A percentile compares a stretch with the other conserved stretches of the same genome.
Evolutionary conservation across 2,888 invertebrate genomes (phyloP).

Genomic region (Prionchulus punctatus): DNA sequence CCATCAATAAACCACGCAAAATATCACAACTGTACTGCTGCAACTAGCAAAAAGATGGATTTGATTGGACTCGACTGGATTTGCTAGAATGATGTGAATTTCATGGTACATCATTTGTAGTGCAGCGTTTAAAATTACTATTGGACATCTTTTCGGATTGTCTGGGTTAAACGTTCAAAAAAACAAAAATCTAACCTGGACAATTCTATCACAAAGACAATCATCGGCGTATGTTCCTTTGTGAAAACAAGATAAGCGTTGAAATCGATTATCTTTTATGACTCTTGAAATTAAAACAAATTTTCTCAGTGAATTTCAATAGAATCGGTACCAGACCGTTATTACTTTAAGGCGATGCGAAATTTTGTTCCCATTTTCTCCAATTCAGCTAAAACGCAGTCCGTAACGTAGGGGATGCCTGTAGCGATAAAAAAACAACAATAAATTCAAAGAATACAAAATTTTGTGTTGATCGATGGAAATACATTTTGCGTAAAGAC

Average conservation of each 20-base stretch:
- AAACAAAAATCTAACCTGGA: slow-evolving; percentile 43
- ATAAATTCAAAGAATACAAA: slow-evolving; percentile 4
- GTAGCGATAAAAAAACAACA: slow-evolving; percentile 16
- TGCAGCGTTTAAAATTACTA: too few species aligned
- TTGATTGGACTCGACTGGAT: not conserved
- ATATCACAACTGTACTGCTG: not conserved
- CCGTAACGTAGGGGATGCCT: slow-evolving; percentile 92
- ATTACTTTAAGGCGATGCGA: slow-evolving; percentile 63
- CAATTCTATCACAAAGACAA: slow-evolving; percentile 83
- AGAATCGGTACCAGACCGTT: not conserved
- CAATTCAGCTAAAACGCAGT: slow-evolving; percentile 90
- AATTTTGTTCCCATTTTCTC: slow-evolving; percentile 92
- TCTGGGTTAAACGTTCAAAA: too few species aligned
- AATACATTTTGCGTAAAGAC: slow-evolving; percentile 83
- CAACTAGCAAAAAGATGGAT: not conserved
- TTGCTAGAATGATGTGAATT: too few species aligned
- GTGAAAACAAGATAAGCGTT: slow-evolving; percentile 76
- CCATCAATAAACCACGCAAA: slow-evolving; percentile 11
- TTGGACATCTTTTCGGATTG: too few species aligned
- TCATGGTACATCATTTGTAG: too few species aligned
- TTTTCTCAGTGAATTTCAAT: not conserved
- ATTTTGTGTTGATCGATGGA: slow-evolving; percentile 20
- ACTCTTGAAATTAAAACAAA: slow-evolving; percentile 42
- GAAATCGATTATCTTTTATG: slow-evolving; percentile 81
- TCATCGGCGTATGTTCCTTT: slow-evolving; percentile 99